Evolutionary conservation across 2,797 vertebrate genomes (phyloP).

Genomic region (Trichosurus vulpecula): DNA sequence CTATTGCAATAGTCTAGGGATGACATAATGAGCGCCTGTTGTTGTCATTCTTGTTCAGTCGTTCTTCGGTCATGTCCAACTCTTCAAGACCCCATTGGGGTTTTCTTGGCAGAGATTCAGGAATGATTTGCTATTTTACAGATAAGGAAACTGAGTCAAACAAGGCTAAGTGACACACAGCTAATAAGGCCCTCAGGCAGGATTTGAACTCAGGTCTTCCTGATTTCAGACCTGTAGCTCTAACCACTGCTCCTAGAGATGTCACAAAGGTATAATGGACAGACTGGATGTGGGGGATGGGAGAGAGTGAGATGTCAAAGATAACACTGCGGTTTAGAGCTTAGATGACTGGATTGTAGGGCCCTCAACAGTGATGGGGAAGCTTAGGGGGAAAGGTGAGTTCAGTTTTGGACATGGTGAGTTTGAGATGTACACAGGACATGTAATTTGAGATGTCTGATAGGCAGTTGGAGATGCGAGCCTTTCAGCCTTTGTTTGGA

Average conservation of each 20-base stretch:
- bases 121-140: neutral
- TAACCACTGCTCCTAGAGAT: neutral
- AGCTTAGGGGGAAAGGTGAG: neutral
- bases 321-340: neutral
- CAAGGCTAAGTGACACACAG: neutral
- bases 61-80: no score
- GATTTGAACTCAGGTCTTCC: neutral
- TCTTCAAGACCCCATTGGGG: neutral
- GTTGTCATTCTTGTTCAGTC: neutral
- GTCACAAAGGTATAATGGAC: neutral
- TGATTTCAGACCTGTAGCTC: neutral
- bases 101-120: neutral
- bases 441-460: neutral
- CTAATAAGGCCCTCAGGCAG: no score
- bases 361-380: neutral
- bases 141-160: neutral
- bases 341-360: neutral
- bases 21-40: neutral
- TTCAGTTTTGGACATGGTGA: neutral
- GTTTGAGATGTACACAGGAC: neutral
- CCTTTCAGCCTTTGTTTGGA: neutral
- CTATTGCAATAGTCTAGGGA: neutral
- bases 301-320: neutral
- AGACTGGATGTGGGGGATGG: neutral
- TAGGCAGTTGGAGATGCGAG: neutral